A percentile compares a stretch with the other conserved stretches of the same genome.
phyloP scores from a whole-genome alignment of 2,888 invertebrate species.

The Acleris cristana region DNA sequence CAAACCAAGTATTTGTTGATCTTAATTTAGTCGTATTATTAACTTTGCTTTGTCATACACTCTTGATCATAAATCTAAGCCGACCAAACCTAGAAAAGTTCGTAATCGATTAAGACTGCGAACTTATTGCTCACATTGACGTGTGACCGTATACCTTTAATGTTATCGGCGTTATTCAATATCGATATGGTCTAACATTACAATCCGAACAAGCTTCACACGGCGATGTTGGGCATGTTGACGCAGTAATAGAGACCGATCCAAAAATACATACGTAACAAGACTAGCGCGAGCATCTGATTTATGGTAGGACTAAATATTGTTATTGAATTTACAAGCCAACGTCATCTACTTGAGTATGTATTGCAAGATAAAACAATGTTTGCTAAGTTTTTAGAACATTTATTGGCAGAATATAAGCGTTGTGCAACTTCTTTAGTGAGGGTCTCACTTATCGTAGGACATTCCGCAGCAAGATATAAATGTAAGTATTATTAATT shows the following conservation, averaged over 20 bases:
- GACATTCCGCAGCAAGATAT: no score
- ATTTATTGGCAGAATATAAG: not conserved
- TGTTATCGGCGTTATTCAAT: conserved; percentile 32
- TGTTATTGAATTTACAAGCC: conserved; percentile 25
- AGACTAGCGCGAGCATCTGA: conserved; percentile 40
- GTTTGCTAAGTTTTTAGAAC: not conserved
- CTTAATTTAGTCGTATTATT: no score
- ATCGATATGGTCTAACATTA: conserved; percentile 38
- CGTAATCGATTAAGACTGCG: no score
- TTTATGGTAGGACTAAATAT: conserved; percentile 36
- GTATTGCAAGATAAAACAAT: not conserved
- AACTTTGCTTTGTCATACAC: no score
- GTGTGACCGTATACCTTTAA: conserved; percentile 5
- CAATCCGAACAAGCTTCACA: conserved; percentile 45
- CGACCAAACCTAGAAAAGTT: no score
- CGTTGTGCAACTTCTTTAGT: not conserved
- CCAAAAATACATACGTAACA: conserved; percentile 62
- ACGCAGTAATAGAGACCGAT: conserved; percentile 58
- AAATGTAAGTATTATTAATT: no score
- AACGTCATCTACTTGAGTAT: conserved; percentile 8
- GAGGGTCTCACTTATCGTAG: no score
- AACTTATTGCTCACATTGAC: not conserved
- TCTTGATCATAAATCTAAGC: no score
- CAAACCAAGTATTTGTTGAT: no score
- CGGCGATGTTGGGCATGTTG: conserved; percentile 43